Evolutionary conservation across 2,888 invertebrate species (phyloP).

Genomic region (Eristalinus sepulchralis): DNA sequence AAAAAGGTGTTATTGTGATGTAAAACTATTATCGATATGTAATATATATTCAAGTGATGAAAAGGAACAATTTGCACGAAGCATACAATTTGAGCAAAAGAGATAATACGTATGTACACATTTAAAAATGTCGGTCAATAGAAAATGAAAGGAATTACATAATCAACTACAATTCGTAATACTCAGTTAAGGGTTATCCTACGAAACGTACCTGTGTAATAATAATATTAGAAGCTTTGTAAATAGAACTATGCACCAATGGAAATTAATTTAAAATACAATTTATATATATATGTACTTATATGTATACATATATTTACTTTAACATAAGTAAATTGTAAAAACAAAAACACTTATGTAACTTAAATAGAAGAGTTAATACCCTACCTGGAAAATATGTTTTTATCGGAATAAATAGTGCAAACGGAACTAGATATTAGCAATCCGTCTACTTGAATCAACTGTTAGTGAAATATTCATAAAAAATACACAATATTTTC

Average conservation of each 20-base stretch:
- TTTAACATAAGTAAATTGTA: constrained; percentile 7
- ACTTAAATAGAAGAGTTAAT: constrained; percentile 11
- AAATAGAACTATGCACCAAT: constrained; percentile 55
- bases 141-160: constrained; percentile 79
- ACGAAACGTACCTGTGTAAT: constrained; percentile 67
- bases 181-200: constrained; percentile 63
- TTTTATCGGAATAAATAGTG: constrained; percentile 36
- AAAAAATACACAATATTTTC: not conserved
- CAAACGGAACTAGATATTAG: constrained; percentile 37
- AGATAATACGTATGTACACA: constrained; percentile 62
- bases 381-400: constrained; percentile 8
- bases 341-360: constrained; percentile 12
- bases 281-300: not conserved
- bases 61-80: constrained; percentile 33
- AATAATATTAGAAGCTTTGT: constrained; percentile 53
- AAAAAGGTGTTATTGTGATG: constrained; percentile 44
- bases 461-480: constrained; percentile 24
- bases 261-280: constrained; percentile 22
- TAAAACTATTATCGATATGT: constrained; percentile 46
- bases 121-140: constrained; percentile 74
- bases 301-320: constrained; percentile 15
- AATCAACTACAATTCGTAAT: constrained; percentile 76
- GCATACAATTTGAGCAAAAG: constrained; percentile 36
- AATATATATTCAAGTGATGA: constrained; percentile 34
- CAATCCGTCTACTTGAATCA: constrained; percentile 15